Percentiles rank a stretch among this genome's conserved stretches.
phyloP scores from a whole-genome alignment of 23 tunicate genomes.

The Diplosoma virens region DNA sequence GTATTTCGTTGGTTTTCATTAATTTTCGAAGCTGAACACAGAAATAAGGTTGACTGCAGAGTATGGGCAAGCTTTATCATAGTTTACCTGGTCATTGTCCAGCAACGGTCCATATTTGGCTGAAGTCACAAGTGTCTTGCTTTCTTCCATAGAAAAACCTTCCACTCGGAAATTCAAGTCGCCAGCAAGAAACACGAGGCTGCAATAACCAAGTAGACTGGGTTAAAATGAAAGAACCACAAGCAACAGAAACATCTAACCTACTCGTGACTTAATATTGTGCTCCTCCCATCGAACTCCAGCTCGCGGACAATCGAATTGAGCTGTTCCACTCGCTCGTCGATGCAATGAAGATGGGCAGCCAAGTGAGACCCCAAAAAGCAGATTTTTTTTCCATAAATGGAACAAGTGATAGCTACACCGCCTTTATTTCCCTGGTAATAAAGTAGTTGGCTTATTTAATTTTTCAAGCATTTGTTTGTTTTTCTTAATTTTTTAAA shows the following conservation, averaged over 20 bases:
- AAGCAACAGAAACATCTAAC: not conserved
- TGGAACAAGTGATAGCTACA: conserved; percentile 52
- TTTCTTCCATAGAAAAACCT: conserved; percentile 36
- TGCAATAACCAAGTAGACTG: conserved; percentile 1
- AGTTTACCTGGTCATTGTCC: conserved; percentile 72
- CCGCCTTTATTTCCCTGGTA: conserved; percentile 91
- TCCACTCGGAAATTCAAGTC: conserved; percentile 83
- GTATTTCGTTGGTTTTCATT: conserved; percentile 27
- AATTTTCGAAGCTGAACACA: conserved; percentile 40
- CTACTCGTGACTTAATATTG: conserved; percentile 75
- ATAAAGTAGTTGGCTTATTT: too few relatives aligned
- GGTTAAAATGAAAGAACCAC: not conserved
- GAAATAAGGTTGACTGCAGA: too few relatives aligned
- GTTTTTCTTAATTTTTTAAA: too few relatives aligned
- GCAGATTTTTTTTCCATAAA: conserved; percentile 55
- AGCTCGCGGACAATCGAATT: conserved; percentile 42
- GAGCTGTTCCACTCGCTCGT: conserved; percentile 52
- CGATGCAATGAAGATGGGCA: conserved; percentile 40
- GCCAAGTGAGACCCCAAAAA: conserved; percentile 68
- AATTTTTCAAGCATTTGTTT: too few relatives aligned
- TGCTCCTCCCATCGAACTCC: conserved; percentile 42
- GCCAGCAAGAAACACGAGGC: conserved; percentile 57
- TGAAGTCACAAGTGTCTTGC: conserved; percentile 18
- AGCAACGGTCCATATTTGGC: conserved; percentile 27
- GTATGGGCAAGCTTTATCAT: too few relatives aligned